Evolutionary conservation across 2,113 vertebrate species (phyloP).

Genomic region (mouse (Mus musculus)): DNA sequence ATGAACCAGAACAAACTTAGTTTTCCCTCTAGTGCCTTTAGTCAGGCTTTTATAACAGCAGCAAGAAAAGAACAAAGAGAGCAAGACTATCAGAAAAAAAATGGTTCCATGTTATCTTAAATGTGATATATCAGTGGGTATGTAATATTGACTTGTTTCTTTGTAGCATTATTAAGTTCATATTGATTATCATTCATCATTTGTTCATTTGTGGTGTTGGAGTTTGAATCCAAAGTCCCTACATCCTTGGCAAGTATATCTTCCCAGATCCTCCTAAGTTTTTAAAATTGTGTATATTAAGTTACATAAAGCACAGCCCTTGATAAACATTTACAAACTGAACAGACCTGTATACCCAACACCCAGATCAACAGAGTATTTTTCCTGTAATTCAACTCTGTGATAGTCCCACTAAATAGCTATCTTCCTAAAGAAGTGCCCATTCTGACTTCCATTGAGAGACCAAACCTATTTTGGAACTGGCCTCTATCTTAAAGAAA

Average conservation of each 20-base stretch:
- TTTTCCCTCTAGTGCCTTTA: not conserved
- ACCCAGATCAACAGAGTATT: not conserved
- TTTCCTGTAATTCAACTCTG: not conserved
- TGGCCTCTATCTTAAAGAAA: too few relatives aligned
- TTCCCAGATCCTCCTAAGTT: not conserved
- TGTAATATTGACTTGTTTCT: not conserved
- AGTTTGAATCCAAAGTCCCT: not conserved
- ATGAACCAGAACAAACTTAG: not conserved
- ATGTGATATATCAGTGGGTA: not conserved
- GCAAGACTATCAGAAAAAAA: not conserved
- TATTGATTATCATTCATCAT: not conserved
- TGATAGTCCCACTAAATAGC: not conserved
- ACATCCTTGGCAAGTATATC: not conserved
- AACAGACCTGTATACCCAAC: not conserved
- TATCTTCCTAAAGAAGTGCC: not conserved
- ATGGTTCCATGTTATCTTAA: not conserved
- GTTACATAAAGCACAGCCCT: not conserved
- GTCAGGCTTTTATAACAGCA: not conserved
- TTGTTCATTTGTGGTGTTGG: not conserved
- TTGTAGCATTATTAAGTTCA: not conserved
- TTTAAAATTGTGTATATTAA: constrained; percentile 2
- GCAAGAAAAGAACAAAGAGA: not conserved
- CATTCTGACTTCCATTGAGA: not conserved
- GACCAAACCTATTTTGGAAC: too few relatives aligned
- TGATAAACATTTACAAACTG: not conserved